Evolutionary conservation across 2,797 vertebrate genomes (phyloP).

Genomic region (Aplochiton taeniatus): DNA sequence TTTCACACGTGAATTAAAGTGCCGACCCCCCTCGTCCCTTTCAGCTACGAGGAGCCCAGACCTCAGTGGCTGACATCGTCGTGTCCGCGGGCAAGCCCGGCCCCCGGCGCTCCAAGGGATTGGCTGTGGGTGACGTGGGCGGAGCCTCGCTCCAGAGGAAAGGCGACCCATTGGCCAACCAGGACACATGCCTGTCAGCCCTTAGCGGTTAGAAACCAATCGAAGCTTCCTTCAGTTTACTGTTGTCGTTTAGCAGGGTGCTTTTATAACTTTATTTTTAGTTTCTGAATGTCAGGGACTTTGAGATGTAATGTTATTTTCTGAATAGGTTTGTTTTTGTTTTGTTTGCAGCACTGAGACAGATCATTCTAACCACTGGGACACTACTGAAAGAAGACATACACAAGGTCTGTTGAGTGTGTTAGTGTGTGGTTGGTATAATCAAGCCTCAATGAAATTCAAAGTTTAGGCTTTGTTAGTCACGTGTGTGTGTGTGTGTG

Average conservation of each 20-base stretch:
- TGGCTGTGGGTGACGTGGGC: constrained; percentile 60
- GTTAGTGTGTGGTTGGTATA: not conserved
- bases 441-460: not conserved
- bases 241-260: too few species aligned
- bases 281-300: too few species aligned
- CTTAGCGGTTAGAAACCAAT: constrained; percentile 72
- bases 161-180: constrained; percentile 81
- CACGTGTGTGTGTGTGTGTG: not conserved
- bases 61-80: constrained; percentile 51
- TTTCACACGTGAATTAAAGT: too few species aligned
- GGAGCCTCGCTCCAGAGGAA: constrained; percentile 74
- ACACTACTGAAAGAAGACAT: constrained; percentile 85
- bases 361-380: constrained; percentile 80
- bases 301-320: too few species aligned
- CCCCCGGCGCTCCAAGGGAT: constrained; percentile 70
- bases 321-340: not conserved
- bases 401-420: constrained; percentile 77
- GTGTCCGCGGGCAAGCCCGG: constrained; percentile 76
- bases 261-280: too few species aligned
- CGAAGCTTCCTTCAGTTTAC: too few species aligned
- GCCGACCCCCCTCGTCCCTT: not conserved
- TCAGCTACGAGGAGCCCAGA: constrained; percentile 74
- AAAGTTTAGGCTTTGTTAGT: too few species aligned
- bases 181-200: constrained; percentile 78
- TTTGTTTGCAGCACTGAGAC: constrained; percentile 74